phyloP scores from a whole-genome alignment of 1,140 invertebrate genomes.

The Eulimnadia texana region DNA sequence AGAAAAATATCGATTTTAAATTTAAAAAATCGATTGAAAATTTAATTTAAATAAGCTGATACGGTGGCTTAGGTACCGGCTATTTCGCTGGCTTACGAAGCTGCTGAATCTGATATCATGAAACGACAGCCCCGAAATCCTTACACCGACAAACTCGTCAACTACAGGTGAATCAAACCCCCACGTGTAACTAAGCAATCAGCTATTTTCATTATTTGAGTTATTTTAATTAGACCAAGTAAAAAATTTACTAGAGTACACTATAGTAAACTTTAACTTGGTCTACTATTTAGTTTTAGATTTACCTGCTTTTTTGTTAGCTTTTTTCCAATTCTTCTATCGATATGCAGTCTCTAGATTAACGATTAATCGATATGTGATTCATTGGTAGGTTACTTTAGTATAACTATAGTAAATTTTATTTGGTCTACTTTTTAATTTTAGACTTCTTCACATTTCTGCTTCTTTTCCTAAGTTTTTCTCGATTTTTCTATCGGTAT shows the following conservation, averaged over 20 bases:
- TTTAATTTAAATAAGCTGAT: no score
- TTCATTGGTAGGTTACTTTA: not conserved
- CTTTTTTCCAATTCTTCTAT: not conserved
- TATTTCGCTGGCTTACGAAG: conserved; percentile 49
- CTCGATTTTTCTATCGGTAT: not conserved
- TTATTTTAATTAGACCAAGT: not conserved
- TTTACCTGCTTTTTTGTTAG: not conserved
- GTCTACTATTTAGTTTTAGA: no score
- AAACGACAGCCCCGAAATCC: conserved; percentile 88
- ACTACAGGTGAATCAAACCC: conserved; percentile 54
- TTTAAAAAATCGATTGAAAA: not conserved
- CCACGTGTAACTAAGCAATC: not conserved
- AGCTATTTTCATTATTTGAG: not conserved
- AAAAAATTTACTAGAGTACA: not conserved
- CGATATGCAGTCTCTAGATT: not conserved
- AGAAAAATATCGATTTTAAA: no score
- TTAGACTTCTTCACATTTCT: not conserved
- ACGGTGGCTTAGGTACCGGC: conserved; percentile 12
- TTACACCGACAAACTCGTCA: conserved; percentile 85
- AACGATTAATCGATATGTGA: conserved; percentile 36
- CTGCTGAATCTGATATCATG: conserved; percentile 93
- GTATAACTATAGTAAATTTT: no score
- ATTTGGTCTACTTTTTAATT: no score
- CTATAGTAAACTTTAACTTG: no score
- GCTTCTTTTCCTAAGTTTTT: not conserved